phyloP scores from a whole-genome alignment of 2,113 vertebrate species.

The Argyrosomus japonicus region DNA sequence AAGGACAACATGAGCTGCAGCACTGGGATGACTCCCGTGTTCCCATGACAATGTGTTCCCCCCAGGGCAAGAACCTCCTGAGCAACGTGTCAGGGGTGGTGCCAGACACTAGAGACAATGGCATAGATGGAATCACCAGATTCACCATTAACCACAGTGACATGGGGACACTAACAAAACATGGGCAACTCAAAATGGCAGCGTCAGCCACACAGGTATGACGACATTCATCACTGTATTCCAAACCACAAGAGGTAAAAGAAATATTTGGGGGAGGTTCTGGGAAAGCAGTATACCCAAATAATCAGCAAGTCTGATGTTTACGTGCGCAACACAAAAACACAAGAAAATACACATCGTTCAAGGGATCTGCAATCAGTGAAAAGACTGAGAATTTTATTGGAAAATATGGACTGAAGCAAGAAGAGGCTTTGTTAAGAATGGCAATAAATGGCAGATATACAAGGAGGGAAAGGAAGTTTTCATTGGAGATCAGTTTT shows the following conservation, averaged over 20 bases:
- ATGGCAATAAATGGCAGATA: slow-evolving; percentile 88
- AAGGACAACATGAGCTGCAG: slow-evolving; percentile 96
- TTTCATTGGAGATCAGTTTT: slow-evolving; percentile 55
- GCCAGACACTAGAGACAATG: slow-evolving; percentile 85
- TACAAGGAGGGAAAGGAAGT: slow-evolving; percentile 43
- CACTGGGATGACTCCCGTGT: slow-evolving; percentile 93
- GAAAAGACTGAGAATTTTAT: slow-evolving; percentile 45
- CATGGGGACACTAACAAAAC: slow-evolving; percentile 82
- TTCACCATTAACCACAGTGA: slow-evolving; percentile 85
- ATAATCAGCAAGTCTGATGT: slow-evolving; percentile 85
- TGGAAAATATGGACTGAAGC: slow-evolving; percentile 38
- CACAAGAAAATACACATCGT: slow-evolving; percentile 57
- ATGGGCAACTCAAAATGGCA: slow-evolving; percentile 82
- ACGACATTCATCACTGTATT: slow-evolving; percentile 72
- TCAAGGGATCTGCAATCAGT: slow-evolving; percentile 45
- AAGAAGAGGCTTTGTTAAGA: slow-evolving; percentile 68
- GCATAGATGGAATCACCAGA: slow-evolving; percentile 80
- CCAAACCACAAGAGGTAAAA: slow-evolving; percentile 66
- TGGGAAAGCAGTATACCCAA: slow-evolving; percentile 51
- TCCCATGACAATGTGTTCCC: slow-evolving; percentile 86
- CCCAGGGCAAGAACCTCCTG: slow-evolving; percentile 80
- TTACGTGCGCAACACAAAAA: slow-evolving; percentile 83
- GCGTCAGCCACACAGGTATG: slow-evolving; percentile 83
- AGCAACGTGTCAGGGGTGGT: slow-evolving; percentile 78
- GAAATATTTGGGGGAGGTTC: slow-evolving; percentile 33